Percentiles rank a stretch among this genome's conserved stretches.
Conservation (phyloP, 2,113 vertebrate species). For the Pollimyrus isidori region DNA sequence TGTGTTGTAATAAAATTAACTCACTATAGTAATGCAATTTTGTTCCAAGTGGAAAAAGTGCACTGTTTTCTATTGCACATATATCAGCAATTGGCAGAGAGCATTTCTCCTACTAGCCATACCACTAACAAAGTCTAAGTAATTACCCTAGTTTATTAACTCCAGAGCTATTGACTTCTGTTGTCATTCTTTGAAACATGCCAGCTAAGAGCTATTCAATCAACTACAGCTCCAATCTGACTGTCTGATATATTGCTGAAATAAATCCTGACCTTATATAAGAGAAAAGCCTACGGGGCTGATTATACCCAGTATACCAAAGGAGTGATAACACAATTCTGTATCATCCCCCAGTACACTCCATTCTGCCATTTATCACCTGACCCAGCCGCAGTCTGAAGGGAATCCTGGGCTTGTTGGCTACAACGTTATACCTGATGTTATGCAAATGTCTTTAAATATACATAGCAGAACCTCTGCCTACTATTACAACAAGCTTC, state of each 20-base stretch:
- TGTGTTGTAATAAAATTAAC: slow-evolving; percentile 43
- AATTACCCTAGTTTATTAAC: slow-evolving; percentile 41
- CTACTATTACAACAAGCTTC: not conserved
- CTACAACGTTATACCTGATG: not conserved
- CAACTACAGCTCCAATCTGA: slow-evolving; percentile 26
- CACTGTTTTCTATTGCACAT: slow-evolving; percentile 15
- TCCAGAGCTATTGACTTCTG: slow-evolving; percentile 40
- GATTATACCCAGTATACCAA: not conserved
- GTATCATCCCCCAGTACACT: not conserved
- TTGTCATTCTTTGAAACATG: not conserved
- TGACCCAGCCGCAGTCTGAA: not conserved
- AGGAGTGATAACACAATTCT: slow-evolving; percentile 4
- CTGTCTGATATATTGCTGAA: slow-evolving; percentile 25
- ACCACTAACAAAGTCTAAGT: slow-evolving; percentile 33
- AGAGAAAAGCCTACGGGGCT: slow-evolving; percentile 3
- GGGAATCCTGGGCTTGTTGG: not conserved
- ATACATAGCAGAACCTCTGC: not conserved
- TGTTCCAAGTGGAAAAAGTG: slow-evolving; percentile 29
- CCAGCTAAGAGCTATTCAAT: slow-evolving; percentile 18
- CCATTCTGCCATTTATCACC: not conserved
- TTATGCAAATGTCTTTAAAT: not conserved
- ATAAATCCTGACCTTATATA: slow-evolving; percentile 9
- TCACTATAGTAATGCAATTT: slow-evolving; percentile 23
- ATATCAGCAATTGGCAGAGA: slow-evolving; percentile 30
- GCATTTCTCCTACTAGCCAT: slow-evolving; percentile 24